Evolutionary conservation across 2,113 vertebrate species (phyloP), one percentile per base, ranked within the genome.

Genomic region (Suricata suricatta): DNA sequence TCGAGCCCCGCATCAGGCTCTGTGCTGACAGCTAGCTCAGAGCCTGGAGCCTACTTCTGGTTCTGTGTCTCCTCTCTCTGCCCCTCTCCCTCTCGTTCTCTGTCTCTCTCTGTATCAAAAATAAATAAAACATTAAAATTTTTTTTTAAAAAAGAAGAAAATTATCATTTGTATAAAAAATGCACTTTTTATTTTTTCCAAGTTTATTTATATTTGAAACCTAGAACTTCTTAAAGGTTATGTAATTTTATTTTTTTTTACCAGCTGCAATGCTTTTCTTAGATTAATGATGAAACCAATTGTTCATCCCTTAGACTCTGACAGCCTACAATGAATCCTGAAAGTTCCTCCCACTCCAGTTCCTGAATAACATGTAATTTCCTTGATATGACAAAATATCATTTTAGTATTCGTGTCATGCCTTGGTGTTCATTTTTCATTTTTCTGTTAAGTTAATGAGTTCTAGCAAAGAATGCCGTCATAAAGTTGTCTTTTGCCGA

Each of bases 371-470:
- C 52, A 96, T 98, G 21, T 66, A 90, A 97, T 98, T 98, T 92
- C 88, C 89, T 93, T 86, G 50, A 86, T 96, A 83, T 91, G 74
- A 94, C 68, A 50, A 91, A 97, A 60, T 66, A 95, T 27, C 57
- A n/a, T 71, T 95, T 98, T 97, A 90, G 87, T 35, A 98, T 64
- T 98, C 80, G 50, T 77, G 35, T 31, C 66, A 60, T 93, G 69
- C 3, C 57, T 96, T 50, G 2, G 12, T 72, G 86, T 19, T 94
- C 47, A 74, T 90, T 97, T 94, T 95, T 96, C 86, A 38, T 97
- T 97, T 98, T 97, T 94, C 41, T 86, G 31, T 96, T 96, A 93
- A 93, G 44, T 57, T 98, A 97, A 95, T 95, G 95, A 98, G 89
- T 81, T 60, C 82, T 83, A 96, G 50, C 23, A 97, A 98, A 88